These are phyloP conservation scores for Criorhina ranunculi DNA, from an alignment of 2,888 invertebrate species.

Conservation along the genomic window DNA sequence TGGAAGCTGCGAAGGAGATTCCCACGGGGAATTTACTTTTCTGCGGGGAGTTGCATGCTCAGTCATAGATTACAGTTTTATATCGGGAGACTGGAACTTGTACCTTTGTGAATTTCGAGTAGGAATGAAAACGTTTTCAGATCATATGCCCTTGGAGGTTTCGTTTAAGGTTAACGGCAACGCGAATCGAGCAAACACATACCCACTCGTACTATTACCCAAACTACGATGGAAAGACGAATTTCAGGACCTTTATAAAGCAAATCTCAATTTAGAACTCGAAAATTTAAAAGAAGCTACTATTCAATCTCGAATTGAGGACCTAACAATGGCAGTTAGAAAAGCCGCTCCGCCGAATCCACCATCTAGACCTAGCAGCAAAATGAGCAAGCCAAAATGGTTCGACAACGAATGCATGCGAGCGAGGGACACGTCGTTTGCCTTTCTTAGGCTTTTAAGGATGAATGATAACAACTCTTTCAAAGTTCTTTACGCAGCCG, in stretches of 20 bases:
- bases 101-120: conserved; percentile 2
- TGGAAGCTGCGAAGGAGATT: no score
- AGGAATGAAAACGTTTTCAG: background rate
- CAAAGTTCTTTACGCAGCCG: background rate
- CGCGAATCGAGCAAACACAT: background rate
- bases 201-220: background rate
- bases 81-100: conserved; percentile 16
- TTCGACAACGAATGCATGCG: background rate
- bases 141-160: no score
- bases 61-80: conserved; percentile 27
- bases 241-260: background rate
- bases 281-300: background rate
- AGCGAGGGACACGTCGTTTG: background rate
- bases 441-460: background rate
- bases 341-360: background rate
- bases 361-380: background rate
- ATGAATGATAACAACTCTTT: background rate
- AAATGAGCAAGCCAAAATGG: background rate
- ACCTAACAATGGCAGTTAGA: background rate
- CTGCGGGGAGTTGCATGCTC: conserved; percentile 22
- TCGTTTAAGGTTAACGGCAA: background rate
- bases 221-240: background rate
- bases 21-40: no score
- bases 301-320: background rate
- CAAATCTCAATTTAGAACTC: background rate